Base-by-base conservation (phyloP, 2,888 invertebrate species). In the Machimus atricapillus region DNA sequence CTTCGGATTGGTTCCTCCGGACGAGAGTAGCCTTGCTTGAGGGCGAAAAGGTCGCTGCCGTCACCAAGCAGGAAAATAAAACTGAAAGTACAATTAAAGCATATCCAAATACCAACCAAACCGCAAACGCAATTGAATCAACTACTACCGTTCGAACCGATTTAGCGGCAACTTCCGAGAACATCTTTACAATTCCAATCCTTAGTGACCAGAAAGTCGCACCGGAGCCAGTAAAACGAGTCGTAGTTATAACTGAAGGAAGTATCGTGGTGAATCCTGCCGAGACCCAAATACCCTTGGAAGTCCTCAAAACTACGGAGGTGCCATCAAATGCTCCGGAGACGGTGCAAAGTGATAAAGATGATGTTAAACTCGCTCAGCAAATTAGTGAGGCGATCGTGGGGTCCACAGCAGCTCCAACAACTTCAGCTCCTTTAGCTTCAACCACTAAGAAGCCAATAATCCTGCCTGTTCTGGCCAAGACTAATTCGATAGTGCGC, bases 381-480 rank as follows among this genome's bases (percentile, higher is more conserved):
- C 14, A n/a, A 27, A 40, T 16, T 40, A 76, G 52, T 16, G 58
- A 73, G 37, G 14, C 46, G 14, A 4, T 37, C 14, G 43, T 27
- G 37, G 23, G 23, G 8, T 31, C 91, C 46, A 91, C 91, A 79
- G 90, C 91, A 14, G 90, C 91, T 56, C 88, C 90, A 56, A 87
- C 92, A 1, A 90, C 91, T 16, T 89, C 90, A 7, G 90, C 89
- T 7, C 91, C 89, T 86, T 92, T 92, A 86, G 91, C 89, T 87
- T 93, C 93, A 74, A 93, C 93, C 7, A 94, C 94, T 92, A 94
- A 93, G 81, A 93, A 94, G 91, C 94, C 94, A 43, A 93, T 94
- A 14, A 91, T 94, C 89, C 91, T 92, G 76, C 92, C 92, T 9
- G 91, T 92, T 16, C 88, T 92, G 87, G 92, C 91, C 82, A 92